Conservation (phyloP, 2,888 invertebrate species). For the Scaptomyza tumidula region DNA sequence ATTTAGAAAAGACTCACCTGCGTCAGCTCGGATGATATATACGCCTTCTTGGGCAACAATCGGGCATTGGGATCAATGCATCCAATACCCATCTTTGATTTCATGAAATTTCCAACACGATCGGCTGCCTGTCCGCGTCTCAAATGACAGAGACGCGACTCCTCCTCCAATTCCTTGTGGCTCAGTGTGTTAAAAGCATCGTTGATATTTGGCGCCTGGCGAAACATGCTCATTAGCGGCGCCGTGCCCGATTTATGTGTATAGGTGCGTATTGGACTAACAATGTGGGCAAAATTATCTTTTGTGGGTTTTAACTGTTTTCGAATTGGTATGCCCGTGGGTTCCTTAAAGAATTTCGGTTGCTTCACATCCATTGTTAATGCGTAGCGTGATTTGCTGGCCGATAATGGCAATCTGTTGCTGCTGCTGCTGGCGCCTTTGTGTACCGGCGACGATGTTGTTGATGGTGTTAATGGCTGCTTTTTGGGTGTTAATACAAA, state of each 20-base stretch:
- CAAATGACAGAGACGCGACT: slow-evolving; percentile 60
- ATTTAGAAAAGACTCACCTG: slow-evolving; percentile 60
- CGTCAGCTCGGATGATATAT: slow-evolving; percentile 81
- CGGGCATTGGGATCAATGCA: slow-evolving; percentile 37
- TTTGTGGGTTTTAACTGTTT: slow-evolving; percentile 18
- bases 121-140: slow-evolving; percentile 2
- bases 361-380: slow-evolving; percentile 21
- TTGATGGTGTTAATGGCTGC: neutral
- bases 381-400: neutral
- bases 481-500: slow-evolving; percentile 58
- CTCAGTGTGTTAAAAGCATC: slow-evolving; percentile 62
- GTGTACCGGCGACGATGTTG: slow-evolving; percentile 13
- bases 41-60: slow-evolving; percentile 82
- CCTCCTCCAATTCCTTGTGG: slow-evolving; percentile 73
- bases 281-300: slow-evolving; percentile 71
- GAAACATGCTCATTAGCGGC: slow-evolving; percentile 81
- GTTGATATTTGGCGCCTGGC: slow-evolving; percentile 49
- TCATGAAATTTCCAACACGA: slow-evolving; percentile 12
- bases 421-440: neutral
- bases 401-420: slow-evolving; percentile 1
- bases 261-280: slow-evolving; percentile 84
- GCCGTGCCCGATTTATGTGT: slow-evolving; percentile 83
- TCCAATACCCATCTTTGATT: slow-evolving; percentile 5
- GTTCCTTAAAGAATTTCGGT: slow-evolving; percentile 43
- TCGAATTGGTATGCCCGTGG: slow-evolving; percentile 39